Conservation (phyloP, 2,113 vertebrate genomes). For the Podiceps cristatus region DNA sequence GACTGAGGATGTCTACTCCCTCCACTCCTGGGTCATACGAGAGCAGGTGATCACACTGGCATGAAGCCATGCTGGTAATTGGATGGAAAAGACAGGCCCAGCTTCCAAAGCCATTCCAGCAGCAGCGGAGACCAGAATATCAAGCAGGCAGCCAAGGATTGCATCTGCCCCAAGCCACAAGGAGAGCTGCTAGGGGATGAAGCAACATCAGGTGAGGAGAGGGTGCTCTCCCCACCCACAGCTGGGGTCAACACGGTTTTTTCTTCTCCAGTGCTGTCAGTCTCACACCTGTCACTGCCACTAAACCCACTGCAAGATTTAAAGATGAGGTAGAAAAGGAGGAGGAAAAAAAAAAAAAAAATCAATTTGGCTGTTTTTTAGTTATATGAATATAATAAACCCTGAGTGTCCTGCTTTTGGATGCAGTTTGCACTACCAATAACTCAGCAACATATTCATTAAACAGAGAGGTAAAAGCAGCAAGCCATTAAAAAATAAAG, state of each 20-base stretch:
- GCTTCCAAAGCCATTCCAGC: background rate
- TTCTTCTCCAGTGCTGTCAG: background rate
- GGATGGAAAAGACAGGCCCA: background rate
- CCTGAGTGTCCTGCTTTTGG: slow-evolving; percentile 68
- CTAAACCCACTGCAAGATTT: slow-evolving; percentile 23
- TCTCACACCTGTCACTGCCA: background rate
- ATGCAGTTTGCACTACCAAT: slow-evolving; percentile 62
- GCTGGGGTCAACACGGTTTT: background rate
- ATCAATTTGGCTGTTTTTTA: slow-evolving; percentile 59
- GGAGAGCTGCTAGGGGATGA: background rate
- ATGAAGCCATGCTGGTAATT: background rate
- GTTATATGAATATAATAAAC: slow-evolving; percentile 73
- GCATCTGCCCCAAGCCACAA: background rate
- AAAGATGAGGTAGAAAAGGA: background rate
- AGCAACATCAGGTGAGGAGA: background rate
- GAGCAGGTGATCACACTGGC: background rate
- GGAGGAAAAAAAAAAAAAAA: background rate
- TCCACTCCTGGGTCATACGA: fast-evolving
- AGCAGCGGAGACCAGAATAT: background rate
- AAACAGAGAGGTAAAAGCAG: slow-evolving; percentile 68
- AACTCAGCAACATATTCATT: slow-evolving; percentile 73
- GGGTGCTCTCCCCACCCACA: background rate
- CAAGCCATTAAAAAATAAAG: slow-evolving; percentile 69
- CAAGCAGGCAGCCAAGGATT: background rate
- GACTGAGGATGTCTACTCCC: background rate